phyloP scores from a whole-genome alignment of 2,113 vertebrate genomes.

The Hystrix brachyura region DNA sequence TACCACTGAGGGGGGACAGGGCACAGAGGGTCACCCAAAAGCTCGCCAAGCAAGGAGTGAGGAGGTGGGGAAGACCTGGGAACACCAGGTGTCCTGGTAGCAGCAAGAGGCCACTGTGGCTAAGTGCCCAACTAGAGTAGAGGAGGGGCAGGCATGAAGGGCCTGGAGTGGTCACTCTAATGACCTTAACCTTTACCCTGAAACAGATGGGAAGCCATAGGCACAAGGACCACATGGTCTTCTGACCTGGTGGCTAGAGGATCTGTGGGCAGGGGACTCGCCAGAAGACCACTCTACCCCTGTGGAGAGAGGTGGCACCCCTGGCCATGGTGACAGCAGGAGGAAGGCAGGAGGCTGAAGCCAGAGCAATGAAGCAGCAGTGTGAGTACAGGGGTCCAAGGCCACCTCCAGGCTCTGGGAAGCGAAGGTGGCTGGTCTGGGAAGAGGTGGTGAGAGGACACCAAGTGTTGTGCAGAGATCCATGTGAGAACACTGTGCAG shows the following conservation, averaged over 20 bases:
- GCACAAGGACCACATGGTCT: background rate
- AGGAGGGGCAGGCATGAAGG: too few species aligned
- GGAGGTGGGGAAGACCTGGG: background rate
- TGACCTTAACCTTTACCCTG: background rate
- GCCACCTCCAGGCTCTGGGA: background rate
- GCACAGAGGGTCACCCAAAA: background rate
- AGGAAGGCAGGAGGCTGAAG: background rate
- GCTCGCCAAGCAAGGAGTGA: background rate
- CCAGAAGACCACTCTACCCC: too few species aligned
- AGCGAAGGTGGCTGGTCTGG: fast-evolving
- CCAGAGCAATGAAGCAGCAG: background rate
- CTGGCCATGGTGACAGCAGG: fast-evolving
- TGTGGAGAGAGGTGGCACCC: background rate
- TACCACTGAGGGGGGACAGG: background rate
- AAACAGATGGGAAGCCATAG: background rate
- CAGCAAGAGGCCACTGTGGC: background rate
- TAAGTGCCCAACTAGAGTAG: background rate
- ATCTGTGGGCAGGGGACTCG: background rate
- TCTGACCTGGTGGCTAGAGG: background rate
- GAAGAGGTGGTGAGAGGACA: background rate
- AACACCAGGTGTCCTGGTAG: fast-evolving
- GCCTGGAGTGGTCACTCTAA: background rate
- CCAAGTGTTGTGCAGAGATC: background rate
- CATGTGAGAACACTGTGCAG: fast-evolving
- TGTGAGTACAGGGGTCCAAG: background rate